Base-by-base conservation (phyloP, 2,888 invertebrate species). In the Orthosia gracilis region DNA sequence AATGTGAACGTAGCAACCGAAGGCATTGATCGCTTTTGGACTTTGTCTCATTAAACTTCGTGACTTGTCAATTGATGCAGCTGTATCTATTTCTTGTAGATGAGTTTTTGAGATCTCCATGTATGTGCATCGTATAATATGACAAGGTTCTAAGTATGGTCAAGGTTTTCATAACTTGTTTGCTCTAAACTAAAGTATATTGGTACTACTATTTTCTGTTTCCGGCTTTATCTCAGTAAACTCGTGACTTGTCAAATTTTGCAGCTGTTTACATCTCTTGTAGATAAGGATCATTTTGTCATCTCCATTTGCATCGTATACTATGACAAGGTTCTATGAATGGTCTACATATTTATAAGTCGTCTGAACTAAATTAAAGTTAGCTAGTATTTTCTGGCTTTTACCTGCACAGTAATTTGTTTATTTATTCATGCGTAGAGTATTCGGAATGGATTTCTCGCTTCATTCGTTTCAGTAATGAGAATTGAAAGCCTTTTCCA, bases 401-500 rank as follows among this genome's bases (percentile, higher is more conserved):
- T 5, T 23, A 23, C 23, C n/a, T 65, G n/a, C 23, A 17, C 47
- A 65, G 49, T 21, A 69, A 21, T 66, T 73, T 12, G 18, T 23
- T 47, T 72, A 50, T 73, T 50, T 31, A 40, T 80, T 61, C 58
- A 31, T 23, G 52, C 54, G 62, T 63, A 57, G 12, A 58, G 45
- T 45, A 62, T 65, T 57, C 57, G 47, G 18, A 82, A 69, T 76
- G 47, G 52, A 63, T 71, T 76, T 52, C 21, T 47, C 78, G 57
- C 55, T 59, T 76, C 61, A 76, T 82, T 82, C 9, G 68, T 50
- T 77, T 55, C 55, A 21, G 68, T 82, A 82, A 81, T 84, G 82
- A 64, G 59, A 59, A 67, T 59, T 54, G 50, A 69, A 64, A 57
- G 58, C 63, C 52, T 74, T 58, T 66, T 50, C 21, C 58, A 63